Conservation (phyloP, 2,888 invertebrate species). For the Liposcelis brunnea region DNA sequence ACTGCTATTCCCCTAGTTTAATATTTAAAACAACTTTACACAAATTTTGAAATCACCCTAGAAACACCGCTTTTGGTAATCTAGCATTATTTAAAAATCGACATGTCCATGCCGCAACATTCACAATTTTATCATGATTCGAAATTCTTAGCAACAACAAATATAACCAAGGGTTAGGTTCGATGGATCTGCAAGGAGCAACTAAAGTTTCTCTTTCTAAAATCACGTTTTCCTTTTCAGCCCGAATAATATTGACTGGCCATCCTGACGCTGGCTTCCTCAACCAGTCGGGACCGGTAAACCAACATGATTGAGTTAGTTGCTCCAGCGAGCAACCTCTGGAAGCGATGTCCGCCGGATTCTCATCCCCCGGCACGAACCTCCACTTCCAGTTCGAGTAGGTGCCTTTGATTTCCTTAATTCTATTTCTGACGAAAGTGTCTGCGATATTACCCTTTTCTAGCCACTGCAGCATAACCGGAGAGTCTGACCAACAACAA, state of each 20-base stretch:
- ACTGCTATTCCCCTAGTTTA: too few species aligned
- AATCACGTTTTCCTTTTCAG: not conserved
- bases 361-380: not conserved
- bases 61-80: too few species aligned
- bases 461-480: conserved; percentile 16
- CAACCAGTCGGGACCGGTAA: not conserved
- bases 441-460: conserved; percentile 16
- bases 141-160: too few species aligned
- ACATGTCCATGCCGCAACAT: too few species aligned
- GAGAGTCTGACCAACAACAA: conserved; percentile 11
- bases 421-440: conserved; percentile 19
- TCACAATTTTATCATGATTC: too few species aligned
- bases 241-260: not conserved
- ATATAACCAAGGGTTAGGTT: too few species aligned
- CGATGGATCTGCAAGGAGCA: too few species aligned
- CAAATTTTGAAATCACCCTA: too few species aligned
- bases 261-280: not conserved
- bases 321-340: not conserved
- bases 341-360: not conserved
- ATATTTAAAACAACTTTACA: too few species aligned
- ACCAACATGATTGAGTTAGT: not conserved
- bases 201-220: too few species aligned
- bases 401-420: conserved; percentile 18
- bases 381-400: conserved; percentile 2
- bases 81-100: too few species aligned